Percentiles rank a stretch among this genome's conserved stretches.
These are phyloP conservation scores for Osmerus mordax DNA, from an alignment of 2,113 vertebrate genomes.

Conservation along the genomic window DNA sequence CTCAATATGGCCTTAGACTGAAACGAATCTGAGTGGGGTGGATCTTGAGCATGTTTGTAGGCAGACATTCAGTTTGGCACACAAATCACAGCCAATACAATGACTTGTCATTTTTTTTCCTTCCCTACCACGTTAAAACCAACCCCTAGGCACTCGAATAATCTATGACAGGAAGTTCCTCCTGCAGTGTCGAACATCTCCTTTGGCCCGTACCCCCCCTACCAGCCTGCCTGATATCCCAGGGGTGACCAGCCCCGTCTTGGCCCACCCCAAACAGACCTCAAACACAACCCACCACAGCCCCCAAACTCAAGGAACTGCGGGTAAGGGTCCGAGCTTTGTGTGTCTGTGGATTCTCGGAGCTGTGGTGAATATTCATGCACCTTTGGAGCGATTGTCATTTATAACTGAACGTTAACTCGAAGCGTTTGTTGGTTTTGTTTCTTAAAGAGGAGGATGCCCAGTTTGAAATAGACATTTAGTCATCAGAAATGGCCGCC, in stretches of 20 bases:
- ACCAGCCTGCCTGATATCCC: constrained; percentile 86
- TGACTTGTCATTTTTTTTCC: too few species aligned
- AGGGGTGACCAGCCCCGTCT: constrained; percentile 79
- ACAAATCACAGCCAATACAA: too few species aligned
- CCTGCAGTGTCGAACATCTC: constrained; percentile 90
- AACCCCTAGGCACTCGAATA: not conserved
- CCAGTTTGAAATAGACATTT: constrained; percentile 79
- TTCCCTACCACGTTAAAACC: too few species aligned
- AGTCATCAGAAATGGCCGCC: constrained; percentile 22
- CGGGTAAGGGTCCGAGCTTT: constrained; percentile 33
- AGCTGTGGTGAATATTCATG: not conserved
- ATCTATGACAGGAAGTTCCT: constrained; percentile 93
- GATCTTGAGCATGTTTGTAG: too few species aligned
- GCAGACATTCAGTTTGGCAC: too few species aligned
- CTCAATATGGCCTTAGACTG: too few species aligned
- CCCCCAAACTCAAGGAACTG: constrained; percentile 66
- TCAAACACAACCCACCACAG: constrained; percentile 32
- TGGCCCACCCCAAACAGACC: constrained; percentile 52
- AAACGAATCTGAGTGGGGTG: too few species aligned
- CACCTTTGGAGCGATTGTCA: not conserved
- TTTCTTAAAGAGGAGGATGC: constrained; percentile 61
- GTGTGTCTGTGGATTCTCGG: not conserved
- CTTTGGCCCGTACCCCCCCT: constrained; percentile 81
- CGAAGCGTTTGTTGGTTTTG: not conserved
- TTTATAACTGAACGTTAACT: not conserved